Base-by-base conservation (phyloP, 2,113 vertebrate genomes). In the Tretioscincus oriximinensis region DNA sequence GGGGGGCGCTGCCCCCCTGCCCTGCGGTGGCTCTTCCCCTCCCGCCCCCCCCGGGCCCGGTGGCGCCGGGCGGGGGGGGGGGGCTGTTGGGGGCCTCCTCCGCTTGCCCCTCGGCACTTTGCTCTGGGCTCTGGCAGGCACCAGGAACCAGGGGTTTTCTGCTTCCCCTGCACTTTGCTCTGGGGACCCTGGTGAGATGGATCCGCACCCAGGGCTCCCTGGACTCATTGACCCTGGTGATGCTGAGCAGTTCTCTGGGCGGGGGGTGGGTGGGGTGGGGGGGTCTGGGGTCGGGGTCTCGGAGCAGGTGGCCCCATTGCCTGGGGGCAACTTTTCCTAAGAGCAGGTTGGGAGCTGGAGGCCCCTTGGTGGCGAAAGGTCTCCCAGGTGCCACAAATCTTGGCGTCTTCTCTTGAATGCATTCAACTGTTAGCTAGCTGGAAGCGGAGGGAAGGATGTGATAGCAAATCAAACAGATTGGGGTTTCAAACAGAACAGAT, bases 281-380 rank as follows among this genome's bases (percentile, higher is more conserved):
- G 22, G 63, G 31, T 31, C 64, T 29, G 26, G 58, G 35, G 41
- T 66, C 35, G 14, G 14, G 45, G 24, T 35, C 35, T 20, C 31
- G 22, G 18, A 58, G 14, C 14, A n/a, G 61, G 45, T 5, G 61
- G 63, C 31, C 16, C 29, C 21, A n/a, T 67, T 61, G 80, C 76
- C 76, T 10, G 3, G 64, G 58, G 69, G 41, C 84, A 28, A 35
- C 45, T 73, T 74, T 49, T n/a, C 8, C 65, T 29, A 85, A 84
- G 47, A 87, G 67, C 67, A 85, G 78, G 71, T 68, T 77, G 58
- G 54, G 14, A 18, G 54, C 54, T 18, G 54, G 49, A 47, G 76
- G 63, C 54, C 66, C 67, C 65, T 16, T 41, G 61, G 69, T 4
- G 26, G 45, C 63, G 70, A 21, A 54, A 73, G 71, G n/a, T 29